These are phyloP conservation scores for Melopsittacus undulatus DNA, from an alignment of 2,797 vertebrate species.

Conservation along the genomic window DNA sequence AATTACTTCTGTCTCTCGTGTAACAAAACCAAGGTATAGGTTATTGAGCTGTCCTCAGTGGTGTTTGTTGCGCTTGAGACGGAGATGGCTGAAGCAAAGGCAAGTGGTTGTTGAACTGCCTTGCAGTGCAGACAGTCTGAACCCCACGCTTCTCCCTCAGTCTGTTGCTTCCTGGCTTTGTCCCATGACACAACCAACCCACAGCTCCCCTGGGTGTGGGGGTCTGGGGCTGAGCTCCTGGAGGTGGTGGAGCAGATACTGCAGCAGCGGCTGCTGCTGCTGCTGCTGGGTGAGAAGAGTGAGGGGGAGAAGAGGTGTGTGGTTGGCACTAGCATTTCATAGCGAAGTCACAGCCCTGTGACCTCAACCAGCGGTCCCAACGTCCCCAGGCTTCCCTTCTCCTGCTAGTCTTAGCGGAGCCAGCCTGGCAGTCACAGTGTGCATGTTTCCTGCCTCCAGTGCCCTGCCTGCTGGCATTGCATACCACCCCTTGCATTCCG, in stretches of 20 bases:
- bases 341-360: not conserved
- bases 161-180: not conserved
- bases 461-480: not conserved
- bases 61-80: not conserved
- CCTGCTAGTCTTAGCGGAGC: not conserved
- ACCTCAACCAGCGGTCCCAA: not conserved
- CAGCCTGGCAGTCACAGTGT: not conserved
- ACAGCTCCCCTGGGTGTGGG: accelerated
- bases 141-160: not conserved
- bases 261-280: accelerated
- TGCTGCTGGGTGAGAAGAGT: not conserved
- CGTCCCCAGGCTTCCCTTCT: not conserved
- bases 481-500: accelerated
- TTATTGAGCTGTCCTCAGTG: not conserved
- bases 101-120: not conserved
- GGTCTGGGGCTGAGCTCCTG: accelerated
- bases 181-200: not conserved
- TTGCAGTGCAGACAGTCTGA: not conserved
- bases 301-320: not conserved
- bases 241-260: accelerated
- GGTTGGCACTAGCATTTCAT: not conserved
- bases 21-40: not conserved
- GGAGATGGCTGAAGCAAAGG: not conserved
- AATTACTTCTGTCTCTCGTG: not conserved
- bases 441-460: not conserved